Percentiles rank a stretch among this genome's conserved stretches.
These are phyloP conservation scores for Latrodectus elegans DNA, from an alignment of 2,888 invertebrate species.

Conservation along the genomic window DNA sequence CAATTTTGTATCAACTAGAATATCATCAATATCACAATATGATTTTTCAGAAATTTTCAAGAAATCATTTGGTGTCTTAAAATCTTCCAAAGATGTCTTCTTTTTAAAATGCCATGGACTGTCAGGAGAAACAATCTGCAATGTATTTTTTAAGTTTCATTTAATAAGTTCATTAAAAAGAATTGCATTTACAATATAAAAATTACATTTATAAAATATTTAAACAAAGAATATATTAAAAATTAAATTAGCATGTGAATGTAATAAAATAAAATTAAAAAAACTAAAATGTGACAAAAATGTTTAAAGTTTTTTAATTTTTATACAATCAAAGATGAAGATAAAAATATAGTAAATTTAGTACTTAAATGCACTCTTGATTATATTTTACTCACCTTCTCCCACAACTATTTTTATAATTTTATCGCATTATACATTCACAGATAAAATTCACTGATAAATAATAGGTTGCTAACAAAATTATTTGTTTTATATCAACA, in stretches of 20 bases:
- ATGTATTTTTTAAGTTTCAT: neutral
- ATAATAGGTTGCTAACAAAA: too few relatives aligned
- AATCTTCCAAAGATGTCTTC: conserved; percentile 1
- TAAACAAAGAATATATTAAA: neutral
- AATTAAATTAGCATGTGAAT: neutral
- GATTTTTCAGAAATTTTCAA: neutral
- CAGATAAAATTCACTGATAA: too few relatives aligned
- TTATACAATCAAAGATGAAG: neutral
- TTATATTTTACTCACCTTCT: too few relatives aligned
- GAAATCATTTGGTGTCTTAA: neutral
- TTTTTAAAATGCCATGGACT: conserved; percentile 31
- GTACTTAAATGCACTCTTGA: too few relatives aligned
- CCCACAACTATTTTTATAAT: too few relatives aligned
- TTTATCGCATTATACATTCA: too few relatives aligned
- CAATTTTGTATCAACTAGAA: too few relatives aligned
- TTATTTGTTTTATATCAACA: too few relatives aligned
- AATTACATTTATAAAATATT: neutral
- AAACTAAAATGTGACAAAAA: too few relatives aligned
- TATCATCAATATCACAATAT: neutral
- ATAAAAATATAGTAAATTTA: neutral
- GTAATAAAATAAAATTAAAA: neutral
- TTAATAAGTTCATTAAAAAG: neutral
- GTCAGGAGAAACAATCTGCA: conserved; percentile 14
- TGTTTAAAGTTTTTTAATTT: neutral
- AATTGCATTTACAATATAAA: neutral